Evolutionary conservation across 2,797 vertebrate genomes (phyloP), one percentile per base, ranked within the genome.

Genomic region (Lagorchestes hirsutus): DNA sequence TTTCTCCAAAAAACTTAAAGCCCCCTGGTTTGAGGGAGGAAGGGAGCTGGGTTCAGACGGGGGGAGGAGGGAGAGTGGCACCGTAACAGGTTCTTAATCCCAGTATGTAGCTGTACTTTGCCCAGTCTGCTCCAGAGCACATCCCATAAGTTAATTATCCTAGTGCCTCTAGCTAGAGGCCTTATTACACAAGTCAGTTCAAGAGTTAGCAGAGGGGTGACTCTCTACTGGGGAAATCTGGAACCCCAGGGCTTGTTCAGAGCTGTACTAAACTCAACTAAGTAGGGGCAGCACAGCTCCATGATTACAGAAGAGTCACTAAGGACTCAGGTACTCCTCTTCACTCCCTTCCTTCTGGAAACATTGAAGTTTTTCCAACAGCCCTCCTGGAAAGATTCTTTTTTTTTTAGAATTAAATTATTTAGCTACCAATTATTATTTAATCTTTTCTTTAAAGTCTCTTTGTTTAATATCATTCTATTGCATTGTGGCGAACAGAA

Each of bases 191-290:
- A 67, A 14, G 62, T 16, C 62, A n/a, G 13, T 14, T 34, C 14
- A 94, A 90, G 57, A 54, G 55, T 55, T 46, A 58, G 92, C 40
- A 90, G 52, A 94, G 34, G 90, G 55, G 46, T 91, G 52, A 62
- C 34, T n/a, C 62, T 67, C 34, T 67, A 6, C 14, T n/a, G 31
- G 59, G 59, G 29, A n/a, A 67, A n/a, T n/a, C 62, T 67, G 34
- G 13, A 10, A 67, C 1, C 59, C n/a, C 67, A 82, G n/a, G 18
- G 5, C 16, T 18, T 82, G 67, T 40, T 82, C 67, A 82, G 67
- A 82, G 67, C n/a, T 40, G 67, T 40, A 24, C n/a, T 40, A 24
- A 82, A 40, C 6, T 82, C 67, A 82, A 2, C 18, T 22, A 40
- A 82, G 67, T 40, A n/a, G n/a, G n/a, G 6, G 40, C n/a, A 82